Base-by-base conservation (phyloP, 2,888 invertebrate genomes). In the Aproaerema taeniolella region DNA sequence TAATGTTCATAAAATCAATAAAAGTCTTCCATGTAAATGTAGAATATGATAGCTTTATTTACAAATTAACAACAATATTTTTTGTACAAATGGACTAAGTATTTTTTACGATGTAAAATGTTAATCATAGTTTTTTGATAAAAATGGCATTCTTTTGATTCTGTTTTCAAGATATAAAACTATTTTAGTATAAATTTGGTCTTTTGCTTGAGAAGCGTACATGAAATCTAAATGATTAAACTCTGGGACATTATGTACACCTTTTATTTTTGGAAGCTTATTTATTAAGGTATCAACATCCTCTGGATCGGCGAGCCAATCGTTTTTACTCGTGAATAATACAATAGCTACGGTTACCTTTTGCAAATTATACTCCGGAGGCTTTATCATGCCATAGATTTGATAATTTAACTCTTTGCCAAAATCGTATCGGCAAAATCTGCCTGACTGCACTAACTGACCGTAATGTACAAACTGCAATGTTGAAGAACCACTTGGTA, bases 141-240 rank as follows among this genome's bases (percentile, higher is more conserved):
- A n/a, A n/a, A n/a, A n/a, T n/a, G n/a, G n/a, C n/a, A n/a, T n/a
- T n/a, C n/a, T n/a, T n/a, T n/a, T n/a, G n/a, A n/a, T n/a, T n/a
- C n/a, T n/a, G n/a, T n/a, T n/a, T n/a, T n/a, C n/a, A n/a, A n/a
- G n/a, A n/a, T n/a, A n/a, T n/a, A n/a, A n/a, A n/a, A n/a, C n/a
- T n/a, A 81, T 77, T 58, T 72, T 58, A 29, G 73, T 49, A 51
- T 92, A 91, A 3, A 92, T 57, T 15, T 87, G 52, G 8, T 62
- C 66, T 8, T 86, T 77, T 0, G 88, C 89, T 46, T 89, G 87
- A 7, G 69, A 72, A 0, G 90, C 91, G 81, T 89, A 92, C 31
- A 91, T 55, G 47, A 89, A 92, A 55, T 93, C 93, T 50, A 91
- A 67, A 58, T 93, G 92, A 56, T 89, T 90, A 46, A 90, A 92